Evolutionary conservation across 2,888 invertebrate species (phyloP), one percentile per base, ranked within the genome.

Genomic region (Scaeva pyrastri): DNA sequence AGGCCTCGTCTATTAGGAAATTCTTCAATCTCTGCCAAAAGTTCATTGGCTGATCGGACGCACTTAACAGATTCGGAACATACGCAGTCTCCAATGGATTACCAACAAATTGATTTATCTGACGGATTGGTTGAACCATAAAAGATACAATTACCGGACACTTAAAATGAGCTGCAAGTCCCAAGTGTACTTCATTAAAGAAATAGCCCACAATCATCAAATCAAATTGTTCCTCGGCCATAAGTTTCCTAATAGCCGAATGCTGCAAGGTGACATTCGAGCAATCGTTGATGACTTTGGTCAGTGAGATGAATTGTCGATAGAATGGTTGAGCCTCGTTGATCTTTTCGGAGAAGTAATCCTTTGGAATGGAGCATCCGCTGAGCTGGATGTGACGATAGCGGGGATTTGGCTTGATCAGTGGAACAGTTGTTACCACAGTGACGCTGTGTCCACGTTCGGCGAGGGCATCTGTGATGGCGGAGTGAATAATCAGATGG

Each of bases 121-220:
- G 10, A 0, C 52, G 16, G 0, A 88, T 45, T 11, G 88, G 71
- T 14, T 88, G 79, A 16, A 79, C 70, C 43, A 83, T 78, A 16
- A 82, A 88, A 7, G 88, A 83, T 0, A 89, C 14, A 4, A 90
- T 76, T 8, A 88, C 62, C 6, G 90, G 90, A 71, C 89, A 89
- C 45, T 89, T 88, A 66, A 90, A 90, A 56, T 89, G 89, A 0
- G 87, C 88, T 0, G 88, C 89, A 21, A 90, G 50, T 6, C 90
- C 90, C 52, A 90, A 16, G 16, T 87, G 82, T 45, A 88, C 87
- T 1, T 89, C 88, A 58, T 88, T 89, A 6, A 89, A 50, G 45
- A 88, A 88, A 74, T 88, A 88, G 26, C 87, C 87, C 60, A 84
- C 2, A 48, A 88, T 88, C 11, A 88, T 56, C 64, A 88, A 52